phyloP scores from a whole-genome alignment of 2,113 vertebrate species.

The Lophochroa leadbeateri region DNA sequence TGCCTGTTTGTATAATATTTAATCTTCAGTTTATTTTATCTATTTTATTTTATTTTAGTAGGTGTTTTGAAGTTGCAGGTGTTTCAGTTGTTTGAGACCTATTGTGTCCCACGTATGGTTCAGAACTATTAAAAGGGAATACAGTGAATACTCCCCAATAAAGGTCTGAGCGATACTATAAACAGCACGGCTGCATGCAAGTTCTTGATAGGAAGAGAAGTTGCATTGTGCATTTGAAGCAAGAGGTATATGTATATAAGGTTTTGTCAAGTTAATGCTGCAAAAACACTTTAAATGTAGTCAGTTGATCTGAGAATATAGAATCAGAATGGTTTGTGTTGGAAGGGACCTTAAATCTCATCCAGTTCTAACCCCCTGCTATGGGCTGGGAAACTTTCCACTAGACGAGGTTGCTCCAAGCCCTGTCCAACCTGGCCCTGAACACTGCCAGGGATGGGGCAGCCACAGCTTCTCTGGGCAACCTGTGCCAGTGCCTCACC shows the following conservation, averaged over 20 bases:
- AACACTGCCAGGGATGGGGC: background rate
- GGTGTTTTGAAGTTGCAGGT: background rate
- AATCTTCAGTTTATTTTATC: background rate
- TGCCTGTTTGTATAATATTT: background rate
- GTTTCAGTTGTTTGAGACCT: background rate
- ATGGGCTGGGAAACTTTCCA: background rate
- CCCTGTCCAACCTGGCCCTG: background rate
- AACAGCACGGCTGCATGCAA: background rate
- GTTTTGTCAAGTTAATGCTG: background rate
- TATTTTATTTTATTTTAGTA: background rate
- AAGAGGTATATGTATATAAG: background rate
- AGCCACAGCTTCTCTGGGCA: background rate
- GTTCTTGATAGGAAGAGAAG: background rate
- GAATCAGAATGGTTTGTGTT: background rate
- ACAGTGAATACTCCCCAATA: background rate
- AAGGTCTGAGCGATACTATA: background rate
- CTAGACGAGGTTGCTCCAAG: background rate
- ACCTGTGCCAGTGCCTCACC: background rate
- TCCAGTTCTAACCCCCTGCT: background rate
- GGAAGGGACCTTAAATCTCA: background rate
- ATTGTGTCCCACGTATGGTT: background rate
- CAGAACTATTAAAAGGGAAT: background rate
- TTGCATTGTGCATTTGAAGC: background rate
- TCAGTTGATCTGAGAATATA: background rate
- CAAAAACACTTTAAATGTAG: background rate